phyloP scores from a whole-genome alignment of 1,140 invertebrate genomes.

The Octopus sinensis region DNA sequence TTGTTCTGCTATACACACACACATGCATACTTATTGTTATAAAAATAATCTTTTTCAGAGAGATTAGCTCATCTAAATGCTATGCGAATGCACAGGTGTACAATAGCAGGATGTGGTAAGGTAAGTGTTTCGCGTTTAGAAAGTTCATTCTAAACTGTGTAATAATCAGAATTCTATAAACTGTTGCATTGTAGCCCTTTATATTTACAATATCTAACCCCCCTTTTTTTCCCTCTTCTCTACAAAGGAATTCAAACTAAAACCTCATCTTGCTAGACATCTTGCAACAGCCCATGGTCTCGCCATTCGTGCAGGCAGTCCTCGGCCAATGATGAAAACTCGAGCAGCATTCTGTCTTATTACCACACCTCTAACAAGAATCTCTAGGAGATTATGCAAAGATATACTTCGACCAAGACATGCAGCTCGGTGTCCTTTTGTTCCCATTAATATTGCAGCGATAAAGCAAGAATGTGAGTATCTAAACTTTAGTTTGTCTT shows the following conservation, averaged over 20 bases:
- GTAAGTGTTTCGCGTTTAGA: constrained; percentile 42
- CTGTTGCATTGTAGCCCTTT: no score
- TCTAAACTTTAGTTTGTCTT: no score
- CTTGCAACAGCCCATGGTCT: constrained; percentile 86
- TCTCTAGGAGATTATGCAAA: constrained; percentile 80
- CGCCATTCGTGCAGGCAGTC: constrained; percentile 68
- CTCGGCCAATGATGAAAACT: constrained; percentile 92
- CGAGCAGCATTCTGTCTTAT: constrained; percentile 91
- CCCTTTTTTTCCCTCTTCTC: not conserved
- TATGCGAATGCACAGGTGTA: constrained; percentile 82
- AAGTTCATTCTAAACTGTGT: no score
- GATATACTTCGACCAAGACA: constrained; percentile 79
- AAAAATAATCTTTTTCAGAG: constrained; percentile 43
- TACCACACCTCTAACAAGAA: constrained; percentile 79
- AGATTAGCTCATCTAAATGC: constrained; percentile 61
- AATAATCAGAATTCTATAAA: no score
- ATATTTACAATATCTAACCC: no score
- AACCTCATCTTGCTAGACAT: constrained; percentile 86
- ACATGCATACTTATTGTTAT: constrained; percentile 1
- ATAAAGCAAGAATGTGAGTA: constrained; percentile 67
- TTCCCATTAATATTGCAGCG: constrained; percentile 76
- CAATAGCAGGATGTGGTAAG: constrained; percentile 83
- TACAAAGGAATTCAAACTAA: constrained; percentile 80
- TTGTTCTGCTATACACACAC: no score
- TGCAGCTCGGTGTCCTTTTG: constrained; percentile 82